Conservation (phyloP, 2,797 vertebrate species). For the Botia kubotai region DNA sequence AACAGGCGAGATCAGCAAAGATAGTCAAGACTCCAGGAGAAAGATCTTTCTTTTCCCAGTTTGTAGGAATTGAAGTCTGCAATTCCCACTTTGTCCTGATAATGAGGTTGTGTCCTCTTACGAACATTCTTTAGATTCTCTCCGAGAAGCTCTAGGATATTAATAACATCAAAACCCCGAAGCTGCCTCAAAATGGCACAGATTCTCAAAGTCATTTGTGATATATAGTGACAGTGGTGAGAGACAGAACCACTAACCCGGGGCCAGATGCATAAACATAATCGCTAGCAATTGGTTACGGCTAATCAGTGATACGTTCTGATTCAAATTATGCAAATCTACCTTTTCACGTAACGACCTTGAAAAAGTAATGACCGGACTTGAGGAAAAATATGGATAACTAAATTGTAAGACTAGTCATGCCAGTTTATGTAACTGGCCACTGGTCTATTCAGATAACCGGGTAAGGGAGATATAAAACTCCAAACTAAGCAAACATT, state of each 20-base stretch:
- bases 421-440: too few species aligned
- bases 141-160: conserved; percentile 47
- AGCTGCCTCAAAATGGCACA: conserved; percentile 13
- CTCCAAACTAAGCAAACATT: neutral
- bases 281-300: too few species aligned
- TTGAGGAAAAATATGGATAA: neutral
- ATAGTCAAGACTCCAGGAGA: neutral
- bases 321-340: too few species aligned
- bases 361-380: too few species aligned
- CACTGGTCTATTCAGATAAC: neutral
- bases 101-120: conserved; percentile 47
- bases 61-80: too few species aligned
- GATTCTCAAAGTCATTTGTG: neutral
- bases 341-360: too few species aligned
- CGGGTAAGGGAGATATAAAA: neutral
- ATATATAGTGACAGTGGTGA: conserved; percentile 4
- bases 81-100: conserved; percentile 16
- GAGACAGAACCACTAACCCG: conserved; percentile 14
- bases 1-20: neutral
- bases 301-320: neutral
- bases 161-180: conserved; percentile 51
- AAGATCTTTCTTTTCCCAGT: neutral
- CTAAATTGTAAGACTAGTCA: neutral
- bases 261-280: neutral
- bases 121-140: conserved; percentile 23